phyloP scores from a whole-genome alignment of 2,888 invertebrate genomes.

The Silvanus unidentatus region DNA sequence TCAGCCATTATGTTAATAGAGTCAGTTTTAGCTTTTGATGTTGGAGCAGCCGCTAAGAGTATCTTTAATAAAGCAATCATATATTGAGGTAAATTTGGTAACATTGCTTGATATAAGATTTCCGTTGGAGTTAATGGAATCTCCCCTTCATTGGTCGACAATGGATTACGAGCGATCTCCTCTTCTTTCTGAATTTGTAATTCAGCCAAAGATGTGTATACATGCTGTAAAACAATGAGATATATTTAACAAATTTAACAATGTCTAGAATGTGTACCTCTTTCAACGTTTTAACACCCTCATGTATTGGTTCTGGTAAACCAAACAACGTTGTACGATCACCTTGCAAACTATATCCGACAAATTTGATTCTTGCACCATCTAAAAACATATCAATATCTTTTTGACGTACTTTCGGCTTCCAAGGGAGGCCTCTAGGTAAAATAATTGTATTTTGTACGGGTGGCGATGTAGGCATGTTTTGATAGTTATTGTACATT shows the following conservation, averaged over 20 bases:
- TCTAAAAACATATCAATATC: conserved; percentile 91
- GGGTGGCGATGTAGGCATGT: conserved; percentile 33
- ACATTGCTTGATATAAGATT: conserved; percentile 86
- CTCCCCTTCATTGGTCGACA: conserved; percentile 76
- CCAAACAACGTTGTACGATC: conserved; percentile 89
- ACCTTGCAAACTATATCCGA: conserved; percentile 84
- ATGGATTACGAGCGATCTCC: conserved; percentile 84
- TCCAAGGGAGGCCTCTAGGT: conserved; percentile 88
- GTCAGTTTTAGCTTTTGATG: conserved; percentile 97
- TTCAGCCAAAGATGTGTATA: conserved; percentile 91
- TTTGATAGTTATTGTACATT: conserved; percentile 33
- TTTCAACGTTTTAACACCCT: conserved; percentile 86
- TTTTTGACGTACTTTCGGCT: conserved; percentile 83
- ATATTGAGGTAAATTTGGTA: conserved; percentile 94
- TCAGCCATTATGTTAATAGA: conserved; percentile 98
- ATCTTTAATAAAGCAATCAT: conserved; percentile 97
- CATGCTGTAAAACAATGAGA: conserved; percentile 56
- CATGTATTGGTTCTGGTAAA: conserved; percentile 93
- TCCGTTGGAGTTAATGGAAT: conserved; percentile 80
- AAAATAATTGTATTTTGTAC: conserved; percentile 21
- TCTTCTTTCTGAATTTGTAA: conserved; percentile 87
- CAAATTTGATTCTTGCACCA: conserved; percentile 88
- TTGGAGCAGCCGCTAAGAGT: conserved; percentile 93
- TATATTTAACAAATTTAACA: background rate
- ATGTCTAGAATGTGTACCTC: conserved; percentile 53